Conservation (phyloP, 2,888 invertebrate species). For the Nomada fucata region DNA sequence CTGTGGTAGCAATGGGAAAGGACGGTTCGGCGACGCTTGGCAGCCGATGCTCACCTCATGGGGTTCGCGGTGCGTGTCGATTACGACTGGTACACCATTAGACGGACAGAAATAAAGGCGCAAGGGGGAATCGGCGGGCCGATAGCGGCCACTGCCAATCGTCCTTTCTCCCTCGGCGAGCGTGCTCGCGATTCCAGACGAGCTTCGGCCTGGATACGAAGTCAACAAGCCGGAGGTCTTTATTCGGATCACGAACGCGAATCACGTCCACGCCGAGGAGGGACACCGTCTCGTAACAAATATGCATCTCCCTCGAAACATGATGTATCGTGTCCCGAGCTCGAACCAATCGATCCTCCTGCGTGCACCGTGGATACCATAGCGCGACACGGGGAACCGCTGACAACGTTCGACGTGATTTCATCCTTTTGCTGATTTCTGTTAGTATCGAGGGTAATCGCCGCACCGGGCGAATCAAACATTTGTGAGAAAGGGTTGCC, state of each 20-base stretch:
- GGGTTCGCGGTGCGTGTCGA: slow-evolving; percentile 29
- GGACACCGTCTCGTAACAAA: slow-evolving; percentile 82
- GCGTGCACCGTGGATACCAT: slow-evolving; percentile 15
- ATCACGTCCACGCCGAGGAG: slow-evolving; percentile 81
- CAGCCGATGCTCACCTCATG: slow-evolving; percentile 4
- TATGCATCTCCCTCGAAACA: slow-evolving; percentile 77
- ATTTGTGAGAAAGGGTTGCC: too few species aligned
- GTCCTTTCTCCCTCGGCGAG: slow-evolving; percentile 39
- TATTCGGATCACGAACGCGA: slow-evolving; percentile 82
- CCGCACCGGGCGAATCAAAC: too few species aligned
- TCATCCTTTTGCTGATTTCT: neutral
- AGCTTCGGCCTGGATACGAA: slow-evolving; percentile 75
- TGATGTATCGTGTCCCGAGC: slow-evolving; percentile 47
- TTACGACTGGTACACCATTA: slow-evolving; percentile 32
- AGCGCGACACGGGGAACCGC: slow-evolving; percentile 3
- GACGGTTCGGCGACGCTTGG: slow-evolving; percentile 27
- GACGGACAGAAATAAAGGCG: slow-evolving; percentile 30
- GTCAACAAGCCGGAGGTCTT: slow-evolving; percentile 80
- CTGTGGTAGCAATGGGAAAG: slow-evolving; percentile 33
- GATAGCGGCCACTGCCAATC: slow-evolving; percentile 54
- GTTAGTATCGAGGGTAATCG: too few species aligned
- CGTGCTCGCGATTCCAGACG: slow-evolving; percentile 71
- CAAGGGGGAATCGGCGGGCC: neutral
- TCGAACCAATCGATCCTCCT: slow-evolving; percentile 4
- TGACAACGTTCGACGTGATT: slow-evolving; percentile 25